A percentile compares a stretch with the other conserved stretches of the same genome.
Evolutionary conservation across 2,113 vertebrate species (phyloP).

Genomic region (Lutjanus erythropterus): DNA sequence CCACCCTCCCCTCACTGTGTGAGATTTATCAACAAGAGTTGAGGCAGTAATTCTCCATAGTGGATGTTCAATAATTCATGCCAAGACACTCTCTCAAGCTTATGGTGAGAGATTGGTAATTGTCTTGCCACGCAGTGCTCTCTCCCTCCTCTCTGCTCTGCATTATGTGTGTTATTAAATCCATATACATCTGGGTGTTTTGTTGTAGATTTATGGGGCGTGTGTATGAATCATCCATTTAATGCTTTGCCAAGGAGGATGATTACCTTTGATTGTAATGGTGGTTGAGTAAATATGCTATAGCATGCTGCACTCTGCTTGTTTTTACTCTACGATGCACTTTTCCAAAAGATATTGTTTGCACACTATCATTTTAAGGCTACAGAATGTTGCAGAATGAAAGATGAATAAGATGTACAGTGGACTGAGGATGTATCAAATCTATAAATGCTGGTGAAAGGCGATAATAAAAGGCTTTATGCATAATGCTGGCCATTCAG

Average conservation of each 20-base stretch:
- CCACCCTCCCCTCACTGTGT: background rate
- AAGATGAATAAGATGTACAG: background rate
- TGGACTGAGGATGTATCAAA: background rate
- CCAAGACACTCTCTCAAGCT: slow-evolving; percentile 52
- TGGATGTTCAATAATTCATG: slow-evolving; percentile 77
- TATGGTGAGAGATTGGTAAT: slow-evolving; percentile 72
- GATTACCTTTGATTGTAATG: slow-evolving; percentile 55
- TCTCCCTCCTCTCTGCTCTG: slow-evolving; percentile 26
- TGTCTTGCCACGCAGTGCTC: slow-evolving; percentile 48
- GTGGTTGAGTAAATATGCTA: slow-evolving; percentile 37
- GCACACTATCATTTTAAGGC: background rate
- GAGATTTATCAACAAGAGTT: slow-evolving; percentile 61
- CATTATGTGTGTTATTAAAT: slow-evolving; percentile 58
- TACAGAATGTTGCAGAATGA: background rate
- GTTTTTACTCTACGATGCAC: background rate
- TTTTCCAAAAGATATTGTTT: background rate
- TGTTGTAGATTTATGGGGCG: slow-evolving; percentile 46
- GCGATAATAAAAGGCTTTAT: background rate
- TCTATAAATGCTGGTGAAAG: background rate
- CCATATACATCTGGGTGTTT: slow-evolving; percentile 53
- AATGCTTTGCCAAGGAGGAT: slow-evolving; percentile 48
- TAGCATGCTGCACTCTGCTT: background rate
- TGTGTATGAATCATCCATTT: slow-evolving; percentile 55
- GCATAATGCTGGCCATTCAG: background rate
- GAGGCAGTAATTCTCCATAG: slow-evolving; percentile 62